Conservation (phyloP, 2,797 vertebrate species). For the Rhynchonycteris naso region DNA sequence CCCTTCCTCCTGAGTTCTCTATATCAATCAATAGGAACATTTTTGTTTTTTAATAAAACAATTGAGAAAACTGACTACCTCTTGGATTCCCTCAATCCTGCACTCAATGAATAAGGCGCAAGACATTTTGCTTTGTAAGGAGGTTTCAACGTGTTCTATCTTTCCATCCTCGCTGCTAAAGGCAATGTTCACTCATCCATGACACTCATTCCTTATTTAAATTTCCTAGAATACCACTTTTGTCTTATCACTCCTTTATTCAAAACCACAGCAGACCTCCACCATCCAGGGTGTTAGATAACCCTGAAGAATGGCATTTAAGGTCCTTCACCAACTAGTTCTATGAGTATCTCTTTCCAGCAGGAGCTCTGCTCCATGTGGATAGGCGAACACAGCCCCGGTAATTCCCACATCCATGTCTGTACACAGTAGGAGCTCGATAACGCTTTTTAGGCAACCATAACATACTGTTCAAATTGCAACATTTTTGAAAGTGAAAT, state of each 20-base stretch:
- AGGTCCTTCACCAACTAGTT: background rate
- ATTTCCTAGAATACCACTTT: background rate
- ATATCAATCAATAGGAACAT: background rate
- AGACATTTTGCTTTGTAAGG: background rate
- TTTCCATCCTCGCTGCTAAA: background rate
- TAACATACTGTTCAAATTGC: background rate
- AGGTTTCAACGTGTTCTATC: background rate
- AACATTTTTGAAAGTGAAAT: background rate
- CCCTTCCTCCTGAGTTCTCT: background rate
- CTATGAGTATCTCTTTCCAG: background rate
- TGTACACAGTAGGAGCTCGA: background rate
- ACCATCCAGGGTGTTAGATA: background rate
- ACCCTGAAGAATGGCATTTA: background rate
- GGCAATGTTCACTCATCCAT: background rate
- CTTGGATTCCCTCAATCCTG: background rate
- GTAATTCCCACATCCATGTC: background rate
- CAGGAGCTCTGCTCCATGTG: background rate
- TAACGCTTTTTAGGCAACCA: background rate
- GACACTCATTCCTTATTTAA: conserved; percentile 14
- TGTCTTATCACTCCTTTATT: background rate
- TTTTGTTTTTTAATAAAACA: conserved; percentile 23
- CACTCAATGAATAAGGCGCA: background rate
- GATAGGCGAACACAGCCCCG: background rate
- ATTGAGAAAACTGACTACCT: background rate
- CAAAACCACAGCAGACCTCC: conserved; percentile 31